Percentiles rank a stretch among this genome's conserved stretches.
Evolutionary conservation across 2,797 vertebrate genomes (phyloP).

Genomic region (Microctenopoma lineatum): DNA sequence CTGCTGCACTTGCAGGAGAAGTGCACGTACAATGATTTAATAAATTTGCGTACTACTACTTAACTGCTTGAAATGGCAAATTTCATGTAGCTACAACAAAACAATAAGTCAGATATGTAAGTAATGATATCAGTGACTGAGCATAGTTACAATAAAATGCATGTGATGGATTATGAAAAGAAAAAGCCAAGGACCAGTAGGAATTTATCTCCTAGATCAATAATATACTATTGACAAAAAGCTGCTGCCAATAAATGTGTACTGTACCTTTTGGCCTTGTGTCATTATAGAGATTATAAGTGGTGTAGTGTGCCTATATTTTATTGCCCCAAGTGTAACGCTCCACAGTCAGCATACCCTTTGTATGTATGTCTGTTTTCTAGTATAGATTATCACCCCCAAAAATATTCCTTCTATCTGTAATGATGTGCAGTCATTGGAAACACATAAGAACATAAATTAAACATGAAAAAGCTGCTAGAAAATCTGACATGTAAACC

Average conservation of each 20-base stretch:
- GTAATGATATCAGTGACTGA: constrained; percentile 2
- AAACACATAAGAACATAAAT: constrained; percentile 64
- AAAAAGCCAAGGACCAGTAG: background rate
- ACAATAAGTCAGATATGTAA: background rate
- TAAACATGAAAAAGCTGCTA: constrained; percentile 60
- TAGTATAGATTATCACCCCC: constrained; percentile 52
- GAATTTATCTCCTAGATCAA: constrained; percentile 5
- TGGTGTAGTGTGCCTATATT: background rate
- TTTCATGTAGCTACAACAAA: background rate
- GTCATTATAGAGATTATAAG: constrained; percentile 8
- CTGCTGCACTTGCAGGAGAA: background rate
- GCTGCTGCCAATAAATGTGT: background rate
- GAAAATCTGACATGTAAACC: constrained; percentile 9
- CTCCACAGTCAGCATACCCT: background rate
- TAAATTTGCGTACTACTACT: background rate
- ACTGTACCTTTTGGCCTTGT: background rate
- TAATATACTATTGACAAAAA: constrained; percentile 4
- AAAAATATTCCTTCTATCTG: constrained; percentile 55
- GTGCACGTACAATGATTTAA: background rate
- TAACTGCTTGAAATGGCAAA: background rate
- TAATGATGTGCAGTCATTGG: constrained; percentile 30
- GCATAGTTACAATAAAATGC: background rate
- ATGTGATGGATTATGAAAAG: constrained; percentile 1
- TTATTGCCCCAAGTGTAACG: background rate
- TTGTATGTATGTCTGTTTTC: constrained; percentile 39